phyloP scores from a whole-genome alignment of 2,888 invertebrate species.

The Ditylenchus weischeri region DNA sequence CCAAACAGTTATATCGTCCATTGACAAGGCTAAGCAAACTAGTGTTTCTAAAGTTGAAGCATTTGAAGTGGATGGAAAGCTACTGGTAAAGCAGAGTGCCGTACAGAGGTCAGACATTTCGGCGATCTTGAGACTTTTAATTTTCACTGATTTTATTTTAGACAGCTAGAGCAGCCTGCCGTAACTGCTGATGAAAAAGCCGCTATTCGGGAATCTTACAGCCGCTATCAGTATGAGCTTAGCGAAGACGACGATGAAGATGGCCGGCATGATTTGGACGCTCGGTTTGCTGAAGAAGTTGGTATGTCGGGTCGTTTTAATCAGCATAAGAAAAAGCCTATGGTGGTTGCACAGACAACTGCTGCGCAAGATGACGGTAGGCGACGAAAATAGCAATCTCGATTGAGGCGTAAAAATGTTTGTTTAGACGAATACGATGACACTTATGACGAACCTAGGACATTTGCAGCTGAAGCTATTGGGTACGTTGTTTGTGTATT shows the following conservation, averaged over 20 bases:
- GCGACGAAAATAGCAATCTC: no score
- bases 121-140: background rate
- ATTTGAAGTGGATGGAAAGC: background rate
- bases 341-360: background rate
- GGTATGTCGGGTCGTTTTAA: conserved; percentile 22
- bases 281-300: conserved; percentile 18
- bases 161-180: background rate
- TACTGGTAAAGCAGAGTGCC: background rate
- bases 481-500: background rate
- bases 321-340: conserved; percentile 1
- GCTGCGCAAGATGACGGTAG: conserved; percentile 3
- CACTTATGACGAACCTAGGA: conserved; percentile 34
- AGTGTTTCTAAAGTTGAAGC: background rate
- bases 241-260: conserved; percentile 33
- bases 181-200: conserved; percentile 16
- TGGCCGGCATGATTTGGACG: conserved; percentile 18
- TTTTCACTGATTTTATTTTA: background rate
- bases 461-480: background rate
- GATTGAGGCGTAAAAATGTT: background rate
- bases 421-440: conserved; percentile 52
- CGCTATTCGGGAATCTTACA: conserved; percentile 42
- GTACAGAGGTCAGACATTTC: background rate
- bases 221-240: conserved; percentile 41
- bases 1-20: background rate
- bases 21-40: background rate